Conservation (phyloP, 2,797 vertebrate species). For the Eutrigla gurnardus region DNA sequence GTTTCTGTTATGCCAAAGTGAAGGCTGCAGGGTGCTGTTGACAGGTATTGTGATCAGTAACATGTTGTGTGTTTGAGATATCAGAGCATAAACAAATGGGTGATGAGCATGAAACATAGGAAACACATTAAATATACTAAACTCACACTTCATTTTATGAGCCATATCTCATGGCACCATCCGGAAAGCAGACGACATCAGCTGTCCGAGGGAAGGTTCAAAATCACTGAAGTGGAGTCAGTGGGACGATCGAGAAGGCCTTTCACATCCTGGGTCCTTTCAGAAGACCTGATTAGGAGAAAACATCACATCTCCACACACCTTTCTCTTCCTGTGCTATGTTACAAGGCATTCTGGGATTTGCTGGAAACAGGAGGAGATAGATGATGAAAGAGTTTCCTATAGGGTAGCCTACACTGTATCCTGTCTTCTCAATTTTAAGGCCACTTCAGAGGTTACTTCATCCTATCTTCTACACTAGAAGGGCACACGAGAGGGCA, state of each 20-base stretch:
- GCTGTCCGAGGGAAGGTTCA: background rate
- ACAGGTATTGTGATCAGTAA: background rate
- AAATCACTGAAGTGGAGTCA: background rate
- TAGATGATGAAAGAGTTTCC: background rate
- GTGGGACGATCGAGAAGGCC: slow-evolving; percentile 1
- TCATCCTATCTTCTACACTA: background rate
- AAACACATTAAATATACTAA: background rate
- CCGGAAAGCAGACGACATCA: background rate
- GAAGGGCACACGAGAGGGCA: background rate
- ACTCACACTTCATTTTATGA: background rate
- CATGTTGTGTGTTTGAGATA: background rate
- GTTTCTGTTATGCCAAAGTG: background rate
- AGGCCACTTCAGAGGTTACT: background rate
- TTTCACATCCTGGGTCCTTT: background rate
- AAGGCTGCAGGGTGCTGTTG: too few relatives aligned
- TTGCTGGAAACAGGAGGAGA: slow-evolving; percentile 4
- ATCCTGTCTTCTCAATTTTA: too few relatives aligned
- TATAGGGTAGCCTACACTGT: background rate
- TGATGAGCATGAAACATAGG: background rate
- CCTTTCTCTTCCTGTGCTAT: background rate
- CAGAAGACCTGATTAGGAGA: background rate
- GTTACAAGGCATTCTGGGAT: slow-evolving; percentile 7
- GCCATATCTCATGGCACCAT: background rate
- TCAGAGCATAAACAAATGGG: background rate
- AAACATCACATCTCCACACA: background rate